Conservation (phyloP, 2,888 invertebrate species). For the Morpho helenor region DNA sequence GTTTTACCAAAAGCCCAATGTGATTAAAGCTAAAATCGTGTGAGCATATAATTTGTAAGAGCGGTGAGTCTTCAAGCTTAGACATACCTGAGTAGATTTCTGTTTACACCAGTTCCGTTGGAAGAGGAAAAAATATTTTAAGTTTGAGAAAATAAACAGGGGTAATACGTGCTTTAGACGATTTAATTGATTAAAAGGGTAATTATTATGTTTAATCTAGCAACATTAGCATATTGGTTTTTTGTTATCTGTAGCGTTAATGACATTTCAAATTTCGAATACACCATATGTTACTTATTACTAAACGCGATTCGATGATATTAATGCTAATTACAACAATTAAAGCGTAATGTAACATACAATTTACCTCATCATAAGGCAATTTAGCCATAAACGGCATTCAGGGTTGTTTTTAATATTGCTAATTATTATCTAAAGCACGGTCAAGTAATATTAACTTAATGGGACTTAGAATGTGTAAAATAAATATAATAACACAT, state of each 20-base stretch:
- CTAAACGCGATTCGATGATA: background rate
- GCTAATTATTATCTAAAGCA: conserved; percentile 23
- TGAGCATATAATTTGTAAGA: conserved; percentile 46
- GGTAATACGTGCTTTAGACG: conserved; percentile 26
- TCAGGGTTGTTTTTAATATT: background rate
- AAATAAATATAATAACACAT: conserved; percentile 13
- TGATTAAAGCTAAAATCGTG: conserved; percentile 58
- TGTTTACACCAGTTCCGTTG: conserved; percentile 72
- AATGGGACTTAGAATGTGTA: conserved; percentile 21
- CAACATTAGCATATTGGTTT: too few species aligned
- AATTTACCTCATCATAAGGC: background rate
- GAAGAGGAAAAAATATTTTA: conserved; percentile 64
- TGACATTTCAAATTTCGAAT: too few species aligned
- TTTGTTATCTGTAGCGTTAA: too few species aligned
- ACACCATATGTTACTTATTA: background rate
- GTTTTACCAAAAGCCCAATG: conserved; percentile 49
- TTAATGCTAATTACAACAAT: conserved; percentile 3
- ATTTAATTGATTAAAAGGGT: background rate
- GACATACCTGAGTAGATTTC: conserved; percentile 77
- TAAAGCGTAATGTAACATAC: background rate
- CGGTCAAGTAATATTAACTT: conserved; percentile 24
- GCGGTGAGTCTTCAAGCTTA: conserved; percentile 64
- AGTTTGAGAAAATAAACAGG: conserved; percentile 36
- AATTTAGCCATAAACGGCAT: background rate
- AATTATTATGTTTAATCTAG: too few species aligned